Conservation (phyloP, 2,797 vertebrate genomes). For the Lepidocolaptes lacrymiger region DNA sequence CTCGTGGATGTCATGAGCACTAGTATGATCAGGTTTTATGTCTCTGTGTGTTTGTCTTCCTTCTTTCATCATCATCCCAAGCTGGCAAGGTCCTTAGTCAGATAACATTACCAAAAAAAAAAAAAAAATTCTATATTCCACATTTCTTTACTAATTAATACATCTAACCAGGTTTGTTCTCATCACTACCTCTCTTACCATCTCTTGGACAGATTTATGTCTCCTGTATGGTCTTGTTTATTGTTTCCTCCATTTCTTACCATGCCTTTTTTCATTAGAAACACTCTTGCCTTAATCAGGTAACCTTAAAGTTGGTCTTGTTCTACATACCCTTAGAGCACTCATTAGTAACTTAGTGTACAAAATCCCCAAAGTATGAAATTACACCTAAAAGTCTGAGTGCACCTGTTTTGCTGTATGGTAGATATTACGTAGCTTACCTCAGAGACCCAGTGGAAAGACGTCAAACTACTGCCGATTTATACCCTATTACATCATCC, state of each 20-base stretch:
- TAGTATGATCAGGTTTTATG: not conserved
- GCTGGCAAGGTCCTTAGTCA: not conserved
- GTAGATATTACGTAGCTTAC: not conserved
- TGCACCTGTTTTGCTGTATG: not conserved
- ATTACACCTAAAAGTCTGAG: not conserved
- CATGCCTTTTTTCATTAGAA: not conserved
- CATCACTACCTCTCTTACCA: not conserved
- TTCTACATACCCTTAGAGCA: not conserved
- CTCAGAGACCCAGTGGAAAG: not conserved
- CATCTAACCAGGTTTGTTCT: not conserved
- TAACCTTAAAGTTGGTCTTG: not conserved
- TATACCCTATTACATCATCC: not conserved
- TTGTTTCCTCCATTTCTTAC: not conserved
- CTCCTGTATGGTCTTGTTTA: not conserved
- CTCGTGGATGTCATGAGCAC: fast-evolving
- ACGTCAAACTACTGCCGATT: not conserved
- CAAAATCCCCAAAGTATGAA: not conserved
- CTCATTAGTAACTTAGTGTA: not conserved
- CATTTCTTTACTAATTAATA: not conserved
- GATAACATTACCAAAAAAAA: not conserved
- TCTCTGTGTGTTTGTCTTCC: not conserved
- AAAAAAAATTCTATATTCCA: not conserved
- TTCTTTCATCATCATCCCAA: not conserved
- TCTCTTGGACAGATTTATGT: not conserved
- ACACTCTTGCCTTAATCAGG: not conserved